Evolutionary conservation across 2,797 vertebrate species (phyloP).

Genomic region (Alcedo atthis): DNA sequence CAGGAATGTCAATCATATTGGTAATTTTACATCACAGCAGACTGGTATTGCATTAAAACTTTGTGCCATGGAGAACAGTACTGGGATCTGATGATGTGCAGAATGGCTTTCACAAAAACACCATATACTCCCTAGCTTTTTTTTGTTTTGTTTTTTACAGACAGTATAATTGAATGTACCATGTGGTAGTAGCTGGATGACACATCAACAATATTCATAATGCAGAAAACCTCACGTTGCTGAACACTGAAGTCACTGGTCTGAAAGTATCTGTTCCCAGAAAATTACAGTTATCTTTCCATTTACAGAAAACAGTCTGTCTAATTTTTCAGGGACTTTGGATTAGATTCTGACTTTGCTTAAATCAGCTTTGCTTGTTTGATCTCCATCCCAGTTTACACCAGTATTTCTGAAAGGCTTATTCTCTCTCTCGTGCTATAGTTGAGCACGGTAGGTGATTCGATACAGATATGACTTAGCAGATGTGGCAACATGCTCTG

Average conservation of each 20-base stretch:
- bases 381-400: neutral
- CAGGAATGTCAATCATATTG: conserved; percentile 57
- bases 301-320: conserved; percentile 43
- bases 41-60: conserved; percentile 35
- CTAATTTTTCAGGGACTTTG: conserved; percentile 35
- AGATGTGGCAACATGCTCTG: neutral
- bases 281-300: conserved; percentile 53
- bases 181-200: neutral
- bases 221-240: neutral
- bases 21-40: conserved; percentile 45
- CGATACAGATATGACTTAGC: neutral
- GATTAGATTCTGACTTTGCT: neutral
- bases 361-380: neutral
- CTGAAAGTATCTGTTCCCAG: conserved; percentile 15
- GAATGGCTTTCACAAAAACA: conserved; percentile 25
- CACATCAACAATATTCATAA: neutral
- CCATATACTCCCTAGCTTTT: neutral
- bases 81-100: conserved; percentile 9
- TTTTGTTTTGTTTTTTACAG: neutral
- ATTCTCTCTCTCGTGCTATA: neutral
- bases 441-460: neutral
- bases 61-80: conserved; percentile 13
- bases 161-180: neutral
- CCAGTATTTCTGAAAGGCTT: conserved; percentile 5
- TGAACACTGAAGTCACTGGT: neutral